Evolutionary conservation across 1,140 invertebrate species (phyloP), one percentile per base, ranked within the genome.

Genomic region (Micrasema minimum): DNA sequence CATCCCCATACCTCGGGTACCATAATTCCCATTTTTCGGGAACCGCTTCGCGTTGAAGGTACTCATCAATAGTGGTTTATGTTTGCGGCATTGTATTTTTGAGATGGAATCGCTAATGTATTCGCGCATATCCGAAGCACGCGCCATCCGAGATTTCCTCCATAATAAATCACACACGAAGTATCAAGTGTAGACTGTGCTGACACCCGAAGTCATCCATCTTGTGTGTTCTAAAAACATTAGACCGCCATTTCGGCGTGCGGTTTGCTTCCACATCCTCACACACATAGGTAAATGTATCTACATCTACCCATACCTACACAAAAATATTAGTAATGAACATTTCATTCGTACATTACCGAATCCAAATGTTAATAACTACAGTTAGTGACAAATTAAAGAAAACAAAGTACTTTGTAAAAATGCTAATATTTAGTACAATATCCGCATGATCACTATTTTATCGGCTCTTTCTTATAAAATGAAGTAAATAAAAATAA

Each of bases 141-240:
- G 66, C 72, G 72, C 69, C 66, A 74, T 64, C 55, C 69, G 65
- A 74, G 72, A 74, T 74, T 74, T 57, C 26, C 43, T 12, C 66
- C 46, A 75, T 72, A 75, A 75, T 75, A 75, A 75, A 75, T 75
- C 74, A 75, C 74, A 75, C 46, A 75, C 74, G 67, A 20, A 57
- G 70, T 75, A 75, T 75, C 74, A 75, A 75, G 74, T 75, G 70
- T 72, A 75, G 74, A 75, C 70, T 61, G 51, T 31, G n/a, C 66
- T 72, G 74, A 67, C 70, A 72, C 69, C 66, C 69, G 59, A 67
- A 72, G 66, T 62, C 74, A 75, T 75, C 70, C 74, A 75, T 75
- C 74, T 75, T 75, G 65, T 45, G 20, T 67, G 48, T 48, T 67
- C 66, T 45, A 65, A 66, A 75, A 70, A 72, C 69, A 75, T 72